phyloP scores from a whole-genome alignment of 2,888 invertebrate genomes.

The Cryptus armator region DNA sequence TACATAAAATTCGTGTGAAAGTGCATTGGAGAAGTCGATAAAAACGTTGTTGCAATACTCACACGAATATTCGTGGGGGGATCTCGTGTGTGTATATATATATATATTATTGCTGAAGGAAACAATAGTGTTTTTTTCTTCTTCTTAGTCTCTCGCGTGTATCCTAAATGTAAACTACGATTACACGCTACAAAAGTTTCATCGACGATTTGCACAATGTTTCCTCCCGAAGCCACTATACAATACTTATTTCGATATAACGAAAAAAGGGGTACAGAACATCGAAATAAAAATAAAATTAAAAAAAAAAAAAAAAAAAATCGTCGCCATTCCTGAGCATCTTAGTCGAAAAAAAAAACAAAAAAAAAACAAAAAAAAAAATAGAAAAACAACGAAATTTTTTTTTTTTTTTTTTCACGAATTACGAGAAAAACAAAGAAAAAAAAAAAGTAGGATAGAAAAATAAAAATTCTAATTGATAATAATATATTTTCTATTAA shows the following conservation, averaged over 20 bases:
- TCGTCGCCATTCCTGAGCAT: constrained; percentile 24
- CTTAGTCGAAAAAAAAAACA: not conserved
- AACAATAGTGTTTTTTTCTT: constrained; percentile 32
- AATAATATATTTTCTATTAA: constrained; percentile 83
- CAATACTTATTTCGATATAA: constrained; percentile 52
- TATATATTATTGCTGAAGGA: constrained; percentile 57
- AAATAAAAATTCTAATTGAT: constrained; percentile 80
- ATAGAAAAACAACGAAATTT: too few species aligned
- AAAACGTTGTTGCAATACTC: constrained; percentile 43
- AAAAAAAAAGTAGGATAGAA: constrained; percentile 70
- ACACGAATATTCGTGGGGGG: constrained; percentile 19
- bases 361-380: not conserved
- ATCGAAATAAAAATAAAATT: constrained; percentile 45
- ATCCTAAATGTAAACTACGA: constrained; percentile 30
- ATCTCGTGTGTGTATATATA: too few species aligned
- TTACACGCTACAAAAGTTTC: constrained; percentile 28
- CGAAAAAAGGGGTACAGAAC: constrained; percentile 37
- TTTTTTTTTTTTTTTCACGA: constrained; percentile 40
- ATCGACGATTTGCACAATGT: constrained; percentile 46
- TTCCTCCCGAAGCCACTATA: constrained; percentile 59
- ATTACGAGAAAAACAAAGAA: constrained; percentile 65
- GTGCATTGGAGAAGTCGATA: constrained; percentile 56
- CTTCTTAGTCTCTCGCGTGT: constrained; percentile 14
- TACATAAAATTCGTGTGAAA: constrained; percentile 62
- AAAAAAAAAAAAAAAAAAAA: constrained; percentile 43